Base-by-base conservation (phyloP, 2,113 vertebrate species). In the Merops nubicus region DNA sequence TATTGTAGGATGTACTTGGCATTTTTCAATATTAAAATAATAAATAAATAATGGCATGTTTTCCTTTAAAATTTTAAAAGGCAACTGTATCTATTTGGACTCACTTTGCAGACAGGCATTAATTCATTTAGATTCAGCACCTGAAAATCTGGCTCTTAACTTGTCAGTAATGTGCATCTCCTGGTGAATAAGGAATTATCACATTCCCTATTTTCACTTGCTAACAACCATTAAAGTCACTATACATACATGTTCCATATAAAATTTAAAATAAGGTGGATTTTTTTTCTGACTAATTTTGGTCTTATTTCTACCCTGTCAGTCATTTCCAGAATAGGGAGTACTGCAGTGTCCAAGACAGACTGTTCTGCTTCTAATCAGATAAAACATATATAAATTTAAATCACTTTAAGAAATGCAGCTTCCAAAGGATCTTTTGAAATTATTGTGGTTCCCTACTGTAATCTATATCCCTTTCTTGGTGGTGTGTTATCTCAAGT, bases 41-140 rank as follows among this genome's bases (percentile, higher is more conserved):
- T 92, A 93, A 96, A 95, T 94, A 94, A 95, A 91, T 91, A 88
- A 97, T 95, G 45, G 3, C 21, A 84, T 77, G 12, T 83, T 93
- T 96, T 83, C 31, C 75, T 86, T 96, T 96, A 94, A 95, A 91
- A 94, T 64, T 93, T 92, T 85, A 82, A 91, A 97, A 92, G 81
- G 67, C 8, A 92, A 28, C 74, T 75, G 11, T 89, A 54, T 62
- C 63, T 93, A 59, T 86, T 51, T 62, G 47, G 75, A 86, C 40
- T 91, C 15, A 3, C 54, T 91, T 96, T 78, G 70, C 48, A 93
- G 64, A 73, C 26, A 72, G 38, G n/a, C 11, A 59, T 86, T 78
- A 91, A 96, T 96, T 96, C 25, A 86, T 92, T 94, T 89, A 74
- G 76, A 85, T 77, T 67, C 11, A 50, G 29, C n/a, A 76, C 78